These are phyloP conservation scores for Elysia crispata DNA, from an alignment of 2,888 invertebrate species.

Conservation along the genomic window DNA sequence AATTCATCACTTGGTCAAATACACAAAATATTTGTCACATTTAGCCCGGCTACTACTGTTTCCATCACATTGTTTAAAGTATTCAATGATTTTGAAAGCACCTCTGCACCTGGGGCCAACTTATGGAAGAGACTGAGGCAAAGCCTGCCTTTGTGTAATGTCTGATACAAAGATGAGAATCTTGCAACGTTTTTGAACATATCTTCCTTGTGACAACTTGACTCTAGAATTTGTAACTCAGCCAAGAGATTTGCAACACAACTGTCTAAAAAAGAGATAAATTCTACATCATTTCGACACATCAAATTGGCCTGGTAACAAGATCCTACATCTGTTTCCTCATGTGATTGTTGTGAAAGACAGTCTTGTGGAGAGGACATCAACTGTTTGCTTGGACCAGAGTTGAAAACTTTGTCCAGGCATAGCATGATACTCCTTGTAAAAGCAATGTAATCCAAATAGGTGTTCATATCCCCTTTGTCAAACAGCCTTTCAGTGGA, in stretches of 20 bases:
- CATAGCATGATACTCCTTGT: conserved; percentile 20
- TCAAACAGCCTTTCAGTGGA: conserved; percentile 71
- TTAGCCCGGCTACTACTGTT: too few relatives aligned
- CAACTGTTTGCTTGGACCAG: not conserved
- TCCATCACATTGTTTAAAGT: too few relatives aligned
- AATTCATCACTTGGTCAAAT: too few relatives aligned
- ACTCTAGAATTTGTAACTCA: conserved; percentile 1
- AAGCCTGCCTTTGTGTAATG: conserved; percentile 22
- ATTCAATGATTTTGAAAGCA: too few relatives aligned
- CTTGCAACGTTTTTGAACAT: conserved; percentile 22
- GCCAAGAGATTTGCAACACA: not conserved
- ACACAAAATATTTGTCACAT: too few relatives aligned
- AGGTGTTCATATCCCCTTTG: conserved; percentile 75
- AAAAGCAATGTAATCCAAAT: conserved; percentile 66
- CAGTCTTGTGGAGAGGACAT: not conserved
- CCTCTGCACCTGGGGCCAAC: too few relatives aligned
- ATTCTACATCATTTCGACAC: not conserved
- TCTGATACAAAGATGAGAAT: conserved; percentile 21
- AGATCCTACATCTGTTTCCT: not conserved
- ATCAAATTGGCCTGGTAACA: not conserved
- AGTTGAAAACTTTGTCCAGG: conserved; percentile 12
- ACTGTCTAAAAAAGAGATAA: not conserved
- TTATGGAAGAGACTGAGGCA: conserved; percentile 11
- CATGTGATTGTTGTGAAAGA: not conserved
- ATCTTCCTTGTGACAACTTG: conserved; percentile 6